Base-by-base conservation (phyloP, 2,888 invertebrate genomes). In the Anagyrus pseudococci region DNA sequence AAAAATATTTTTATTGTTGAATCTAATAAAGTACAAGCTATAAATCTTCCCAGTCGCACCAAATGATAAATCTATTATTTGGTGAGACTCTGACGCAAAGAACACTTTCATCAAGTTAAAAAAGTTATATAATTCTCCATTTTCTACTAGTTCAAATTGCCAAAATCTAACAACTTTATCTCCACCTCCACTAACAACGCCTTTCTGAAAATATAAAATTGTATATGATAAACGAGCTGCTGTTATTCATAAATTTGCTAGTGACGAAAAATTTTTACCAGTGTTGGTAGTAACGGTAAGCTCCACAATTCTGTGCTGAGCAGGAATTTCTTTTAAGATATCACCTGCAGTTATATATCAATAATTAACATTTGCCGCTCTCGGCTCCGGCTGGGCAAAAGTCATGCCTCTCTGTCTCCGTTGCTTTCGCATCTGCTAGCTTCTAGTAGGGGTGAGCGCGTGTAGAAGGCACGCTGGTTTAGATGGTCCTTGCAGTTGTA, bases 1-100 rank as follows among this genome's bases (percentile, higher is more conserved):
- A 96, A 98, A 83, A 96, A 98, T 71, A 99, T 90, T 82, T 96
- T 96, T 0, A 98, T 94, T 0, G 97, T 98, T 7, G 90, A 91
- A 82, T 99, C 98, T 47, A 98, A 83, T 6, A 98, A 83, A 0
- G 96, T 91, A 4, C 93, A 94, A 0, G 96, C 96, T 22, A 99
- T 82, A 73, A n/a, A n/a, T n/a, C n/a, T n/a, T n/a, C n/a, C n/a
- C n/a, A n/a, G n/a, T n/a, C n/a, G n/a, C n/a, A n/a, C n/a, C n/a
- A n/a, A n/a, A n/a, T n/a, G n/a, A n/a, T n/a, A n/a, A 94, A 92
- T 82, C 91, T 91, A 73, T 88, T 89, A 80, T 97, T 92, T 0
- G 93, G 91, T 70, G 93, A 93, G 50, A 93, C 87, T 78, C 87
- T 88, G 0, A 95, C 89, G 67, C 92, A 91, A 2, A 96, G 82